These are phyloP conservation scores for Nysson spinosus DNA, from an alignment of 2,888 invertebrate genomes.

Conservation along the genomic window DNA sequence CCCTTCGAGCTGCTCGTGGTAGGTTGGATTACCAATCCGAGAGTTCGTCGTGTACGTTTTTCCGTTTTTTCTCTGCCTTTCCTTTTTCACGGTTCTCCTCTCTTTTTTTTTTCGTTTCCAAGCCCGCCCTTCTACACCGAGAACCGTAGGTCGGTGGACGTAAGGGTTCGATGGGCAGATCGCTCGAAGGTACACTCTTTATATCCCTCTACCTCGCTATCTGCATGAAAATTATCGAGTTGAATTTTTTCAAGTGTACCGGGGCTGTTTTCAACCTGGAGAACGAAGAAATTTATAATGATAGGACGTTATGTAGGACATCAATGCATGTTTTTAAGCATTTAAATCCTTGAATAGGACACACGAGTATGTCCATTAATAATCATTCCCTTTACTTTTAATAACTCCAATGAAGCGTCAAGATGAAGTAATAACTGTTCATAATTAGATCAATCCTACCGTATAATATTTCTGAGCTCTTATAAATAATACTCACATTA, in stretches of 20 bases:
- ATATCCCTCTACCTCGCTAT: constrained; percentile 31
- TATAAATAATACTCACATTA: too few species aligned
- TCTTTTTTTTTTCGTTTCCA: neutral
- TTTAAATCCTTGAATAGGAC: constrained; percentile 2
- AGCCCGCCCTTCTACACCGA: neutral
- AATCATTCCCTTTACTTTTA: too few species aligned
- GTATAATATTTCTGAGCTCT: too few species aligned
- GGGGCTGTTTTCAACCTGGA: neutral
- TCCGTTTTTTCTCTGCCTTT: constrained; percentile 36
- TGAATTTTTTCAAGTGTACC: constrained; percentile 41
- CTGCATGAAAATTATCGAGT: constrained; percentile 54
- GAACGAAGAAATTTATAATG: constrained; percentile 6
- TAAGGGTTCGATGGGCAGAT: constrained; percentile 46
- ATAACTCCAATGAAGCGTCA: too few species aligned
- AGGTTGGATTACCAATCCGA: constrained; percentile 65
- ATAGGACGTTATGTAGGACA: constrained; percentile 9
- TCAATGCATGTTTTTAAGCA: neutral
- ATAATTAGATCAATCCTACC: too few species aligned
- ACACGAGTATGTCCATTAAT: neutral
- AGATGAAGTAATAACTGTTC: too few species aligned
- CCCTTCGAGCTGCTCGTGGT: constrained; percentile 62
- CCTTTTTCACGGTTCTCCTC: constrained; percentile 15
- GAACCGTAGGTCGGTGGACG: constrained; percentile 34
- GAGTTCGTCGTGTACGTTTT: constrained; percentile 56
- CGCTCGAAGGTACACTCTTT: constrained; percentile 23